phyloP scores from a whole-genome alignment of 2,113 vertebrate species.

The Sigmodon hispidus region DNA sequence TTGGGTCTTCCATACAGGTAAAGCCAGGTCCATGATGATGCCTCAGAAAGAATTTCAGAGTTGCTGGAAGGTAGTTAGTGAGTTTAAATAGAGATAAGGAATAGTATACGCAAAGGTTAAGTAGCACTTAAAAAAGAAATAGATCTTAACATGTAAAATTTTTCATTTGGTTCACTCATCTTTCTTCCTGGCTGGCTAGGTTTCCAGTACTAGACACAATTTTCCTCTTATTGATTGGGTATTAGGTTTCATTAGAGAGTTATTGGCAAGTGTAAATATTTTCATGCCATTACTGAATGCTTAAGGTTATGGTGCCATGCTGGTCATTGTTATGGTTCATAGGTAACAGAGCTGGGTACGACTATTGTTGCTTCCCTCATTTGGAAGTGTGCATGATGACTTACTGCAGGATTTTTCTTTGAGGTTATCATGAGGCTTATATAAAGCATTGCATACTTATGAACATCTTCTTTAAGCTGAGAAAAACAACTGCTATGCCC shows the following conservation, averaged over 20 bases:
- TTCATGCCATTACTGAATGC: neutral
- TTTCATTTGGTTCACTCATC: neutral
- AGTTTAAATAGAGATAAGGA: neutral
- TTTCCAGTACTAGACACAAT: neutral
- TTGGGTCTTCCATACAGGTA: neutral
- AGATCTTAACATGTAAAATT: neutral
- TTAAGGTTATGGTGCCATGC: neutral
- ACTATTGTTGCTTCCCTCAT: neutral
- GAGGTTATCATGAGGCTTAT: neutral
- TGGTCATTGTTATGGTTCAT: neutral
- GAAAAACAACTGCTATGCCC: neutral
- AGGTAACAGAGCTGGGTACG: neutral
- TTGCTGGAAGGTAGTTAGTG: neutral
- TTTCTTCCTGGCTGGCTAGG: neutral
- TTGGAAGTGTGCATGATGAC: neutral
- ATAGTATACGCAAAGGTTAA: neutral
- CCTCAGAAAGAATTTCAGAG: neutral
- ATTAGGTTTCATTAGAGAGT: neutral
- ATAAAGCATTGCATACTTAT: neutral
- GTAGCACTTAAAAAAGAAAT: neutral
- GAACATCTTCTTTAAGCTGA: neutral
- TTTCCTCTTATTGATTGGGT: neutral
- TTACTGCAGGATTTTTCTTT: neutral
- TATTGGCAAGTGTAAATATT: neutral
- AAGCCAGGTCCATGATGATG: neutral